A percentile compares a stretch with the other conserved stretches of the same genome.
Evolutionary conservation across 2,888 invertebrate species (phyloP).

Genomic region (Dorcus parallelipipedus): DNA sequence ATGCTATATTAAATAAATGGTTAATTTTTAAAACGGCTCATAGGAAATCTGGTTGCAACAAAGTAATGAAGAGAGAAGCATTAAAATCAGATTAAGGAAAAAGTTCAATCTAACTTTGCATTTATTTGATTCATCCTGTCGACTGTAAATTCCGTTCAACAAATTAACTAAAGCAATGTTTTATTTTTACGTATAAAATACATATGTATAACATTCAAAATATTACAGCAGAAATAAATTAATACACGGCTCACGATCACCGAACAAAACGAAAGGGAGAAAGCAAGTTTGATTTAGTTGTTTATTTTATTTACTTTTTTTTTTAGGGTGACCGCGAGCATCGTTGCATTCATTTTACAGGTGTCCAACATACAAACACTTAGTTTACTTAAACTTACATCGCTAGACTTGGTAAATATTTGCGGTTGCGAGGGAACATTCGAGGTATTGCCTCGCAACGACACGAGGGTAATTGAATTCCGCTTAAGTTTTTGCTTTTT

Average conservation of each 20-base stretch:
- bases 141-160: slow-evolving; percentile 6
- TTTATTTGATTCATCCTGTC: too few species aligned
- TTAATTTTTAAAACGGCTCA: too few species aligned
- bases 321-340: not conserved
- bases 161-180: slow-evolving; percentile 15
- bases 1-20: too few species aligned
- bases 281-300: too few species aligned
- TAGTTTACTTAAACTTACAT: not conserved
- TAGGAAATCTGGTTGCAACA: too few species aligned
- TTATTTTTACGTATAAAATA: slow-evolving; percentile 18
- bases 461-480: too few species aligned
- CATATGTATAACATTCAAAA: slow-evolving; percentile 17
- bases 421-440: not conserved
- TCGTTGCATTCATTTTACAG: not conserved
- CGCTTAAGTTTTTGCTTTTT: too few species aligned
- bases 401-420: not conserved
- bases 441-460: not conserved
- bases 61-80: too few species aligned
- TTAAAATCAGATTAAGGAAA: too few species aligned
- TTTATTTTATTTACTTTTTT: not conserved
- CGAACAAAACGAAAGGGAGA: too few species aligned
- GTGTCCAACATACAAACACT: not conserved
- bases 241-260: not conserved
- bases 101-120: too few species aligned
- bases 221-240: slow-evolving; percentile 17